Evolutionary conservation across 2,797 vertebrate genomes (phyloP).

Genomic region (Neostethus bicornis): DNA sequence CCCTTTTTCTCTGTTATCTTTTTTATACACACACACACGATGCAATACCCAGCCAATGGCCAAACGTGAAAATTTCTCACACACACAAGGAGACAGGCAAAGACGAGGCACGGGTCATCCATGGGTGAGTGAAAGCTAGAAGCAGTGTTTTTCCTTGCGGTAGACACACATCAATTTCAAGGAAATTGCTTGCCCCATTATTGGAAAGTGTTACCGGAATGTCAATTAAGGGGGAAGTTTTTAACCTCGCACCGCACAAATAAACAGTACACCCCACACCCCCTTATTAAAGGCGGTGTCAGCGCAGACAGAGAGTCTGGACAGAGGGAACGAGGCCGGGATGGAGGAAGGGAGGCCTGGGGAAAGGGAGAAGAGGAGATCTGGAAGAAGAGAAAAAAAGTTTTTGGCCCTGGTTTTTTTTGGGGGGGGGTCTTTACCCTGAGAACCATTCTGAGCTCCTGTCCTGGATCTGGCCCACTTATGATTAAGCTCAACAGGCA

Average conservation of each 20-base stretch:
- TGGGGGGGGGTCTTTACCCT: conserved; percentile 60
- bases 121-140: conserved; percentile 75
- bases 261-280: conserved; percentile 72
- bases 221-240: conserved; percentile 82
- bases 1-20: conserved; percentile 13
- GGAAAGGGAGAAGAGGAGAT: conserved; percentile 59
- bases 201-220: conserved; percentile 82
- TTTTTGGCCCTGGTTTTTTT: conserved; percentile 63
- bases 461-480: conserved; percentile 60
- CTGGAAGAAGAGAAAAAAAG: conserved; percentile 65
- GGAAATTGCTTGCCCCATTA: conserved; percentile 81
- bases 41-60: conserved; percentile 30
- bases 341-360: conserved; percentile 47
- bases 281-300: conserved; percentile 78
- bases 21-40: conserved; percentile 9
- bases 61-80: conserved; percentile 65
- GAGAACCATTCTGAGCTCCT: conserved; percentile 59
- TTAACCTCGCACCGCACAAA: conserved; percentile 79
- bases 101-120: conserved; percentile 64
- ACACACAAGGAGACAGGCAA: conserved; percentile 49
- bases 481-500: conserved; percentile 51
- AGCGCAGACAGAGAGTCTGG: conserved; percentile 79
- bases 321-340: conserved; percentile 28
- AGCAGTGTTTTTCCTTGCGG: conserved; percentile 76
- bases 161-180: conserved; percentile 80